Conservation (phyloP, 2,113 vertebrate genomes). For the Melanerpes aurifrons region DNA sequence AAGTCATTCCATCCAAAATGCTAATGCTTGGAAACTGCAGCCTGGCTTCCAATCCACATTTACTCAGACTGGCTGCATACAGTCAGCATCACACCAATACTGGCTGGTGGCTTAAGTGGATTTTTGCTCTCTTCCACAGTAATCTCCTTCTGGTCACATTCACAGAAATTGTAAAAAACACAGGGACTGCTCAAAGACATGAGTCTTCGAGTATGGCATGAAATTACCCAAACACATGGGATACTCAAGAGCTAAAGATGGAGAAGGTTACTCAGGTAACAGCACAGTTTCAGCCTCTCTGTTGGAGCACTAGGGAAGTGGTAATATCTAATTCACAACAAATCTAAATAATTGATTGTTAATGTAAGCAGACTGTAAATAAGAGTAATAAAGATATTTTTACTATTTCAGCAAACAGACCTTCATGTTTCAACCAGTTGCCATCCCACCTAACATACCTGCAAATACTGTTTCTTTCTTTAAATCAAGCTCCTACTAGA, state of each 20-base stretch:
- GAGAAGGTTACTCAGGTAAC: not conserved
- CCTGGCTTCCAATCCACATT: not conserved
- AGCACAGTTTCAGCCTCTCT: not conserved
- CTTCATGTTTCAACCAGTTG: not conserved
- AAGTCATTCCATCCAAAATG: not conserved
- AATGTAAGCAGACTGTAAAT: not conserved
- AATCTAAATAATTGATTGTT: not conserved
- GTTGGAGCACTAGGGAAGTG: not conserved
- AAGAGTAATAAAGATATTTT: not conserved
- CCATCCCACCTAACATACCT: not conserved
- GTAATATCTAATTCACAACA: not conserved
- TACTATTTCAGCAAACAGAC: not conserved
- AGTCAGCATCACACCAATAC: not conserved
- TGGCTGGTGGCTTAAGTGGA: not conserved
- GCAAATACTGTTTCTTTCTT: not conserved
- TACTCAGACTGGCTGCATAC: not conserved
- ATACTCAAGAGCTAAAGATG: not conserved
- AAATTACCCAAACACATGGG: not conserved
- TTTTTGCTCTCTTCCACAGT: not conserved
- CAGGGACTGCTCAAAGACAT: not conserved
- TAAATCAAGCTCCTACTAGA: not conserved
- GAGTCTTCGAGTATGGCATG: not conserved
- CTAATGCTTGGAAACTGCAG: not conserved
- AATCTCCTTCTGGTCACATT: not conserved
- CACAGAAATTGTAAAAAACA: not conserved